phyloP scores from a whole-genome alignment of 2,113 vertebrate genomes.

The Urocolius indicus region DNA sequence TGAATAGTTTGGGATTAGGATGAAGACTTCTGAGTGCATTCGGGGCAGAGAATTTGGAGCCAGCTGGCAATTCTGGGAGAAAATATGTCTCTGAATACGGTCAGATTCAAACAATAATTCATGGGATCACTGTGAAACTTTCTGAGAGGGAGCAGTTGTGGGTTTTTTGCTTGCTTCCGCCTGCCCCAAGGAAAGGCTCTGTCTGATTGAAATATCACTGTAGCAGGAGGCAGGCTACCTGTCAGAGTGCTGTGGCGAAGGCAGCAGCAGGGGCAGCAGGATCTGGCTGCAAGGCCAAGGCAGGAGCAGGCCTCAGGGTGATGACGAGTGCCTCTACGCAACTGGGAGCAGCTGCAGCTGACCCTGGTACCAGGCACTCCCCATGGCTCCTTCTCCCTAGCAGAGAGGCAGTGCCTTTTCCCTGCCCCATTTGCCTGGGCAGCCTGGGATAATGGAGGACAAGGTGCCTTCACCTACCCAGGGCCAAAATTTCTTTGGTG shows the following conservation, averaged over 20 bases:
- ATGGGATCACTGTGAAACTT: not conserved
- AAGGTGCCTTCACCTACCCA: not conserved
- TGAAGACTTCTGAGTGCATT: constrained; percentile 62
- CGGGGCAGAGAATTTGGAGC: constrained; percentile 32
- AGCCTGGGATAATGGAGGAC: not conserved
- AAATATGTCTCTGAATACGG: constrained; percentile 33
- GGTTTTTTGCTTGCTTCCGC: not conserved
- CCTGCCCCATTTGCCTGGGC: not conserved
- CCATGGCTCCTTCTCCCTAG: not conserved
- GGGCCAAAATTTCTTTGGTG: not conserved
- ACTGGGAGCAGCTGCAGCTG: not conserved
- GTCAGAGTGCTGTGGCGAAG: not conserved
- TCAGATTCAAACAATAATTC: constrained; percentile 28
- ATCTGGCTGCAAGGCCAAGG: not conserved
- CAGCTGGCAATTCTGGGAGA: constrained; percentile 20
- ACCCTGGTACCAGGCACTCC: not conserved
- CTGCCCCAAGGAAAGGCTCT: not conserved
- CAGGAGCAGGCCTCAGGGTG: not conserved
- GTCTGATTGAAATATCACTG: not conserved
- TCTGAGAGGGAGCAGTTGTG: not conserved
- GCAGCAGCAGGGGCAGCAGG: not conserved
- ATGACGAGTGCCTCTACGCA: not conserved
- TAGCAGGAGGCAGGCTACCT: not conserved
- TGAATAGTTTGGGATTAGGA: constrained; percentile 75
- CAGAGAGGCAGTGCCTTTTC: not conserved